Base-by-base conservation (phyloP, 1,140 invertebrate species). In the Diuraphis noxia region DNA sequence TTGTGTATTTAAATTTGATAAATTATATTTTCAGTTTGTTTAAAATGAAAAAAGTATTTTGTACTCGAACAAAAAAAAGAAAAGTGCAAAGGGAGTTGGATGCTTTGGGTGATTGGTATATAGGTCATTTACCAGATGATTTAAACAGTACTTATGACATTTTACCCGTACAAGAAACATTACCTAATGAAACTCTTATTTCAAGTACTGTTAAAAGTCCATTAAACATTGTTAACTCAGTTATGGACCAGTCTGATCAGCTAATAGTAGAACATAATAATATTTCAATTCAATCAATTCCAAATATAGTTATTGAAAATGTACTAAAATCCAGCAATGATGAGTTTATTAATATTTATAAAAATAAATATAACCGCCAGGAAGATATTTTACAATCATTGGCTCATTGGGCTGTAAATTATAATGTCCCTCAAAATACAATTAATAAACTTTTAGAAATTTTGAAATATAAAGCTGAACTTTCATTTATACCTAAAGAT, bases 341-440 rank as follows among this genome's bases (percentile, higher is more conserved):
- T 79, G 34, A 79, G 34, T 79, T 79, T 34, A 79, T 79, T 13
- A 36, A 79, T 79, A 79, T 79, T 79, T 79, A 79, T 36, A 79
- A 79, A 79, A 79, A 9, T 79, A 79, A 79, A 36, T 79, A 36
- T 79, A 79, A 79, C 19, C 19, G 3, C 4, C 34, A 79, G n/a
- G 72, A 79, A 79, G 34, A 79, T 79, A 79, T 79, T 36, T 79
- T 79, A 79, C 72, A 36, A 36, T 79, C 72, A 36, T 36, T 79
- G 72, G 72, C 72, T 79, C 72, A 79, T 34, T 79, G 72, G 72
- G 72, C 72, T 79, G 72, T 79, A 79, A 19, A 79, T 36, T 79
- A 79, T 36, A 79, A 79, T 79, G 72, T 36, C 19, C 34, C 72
- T 79, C 72, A 79, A 79, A 79, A 79, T 79, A 79, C 72, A 79